Evolutionary conservation across 2,888 invertebrate species (phyloP).

Genomic region (Thereva nobilitata): DNA sequence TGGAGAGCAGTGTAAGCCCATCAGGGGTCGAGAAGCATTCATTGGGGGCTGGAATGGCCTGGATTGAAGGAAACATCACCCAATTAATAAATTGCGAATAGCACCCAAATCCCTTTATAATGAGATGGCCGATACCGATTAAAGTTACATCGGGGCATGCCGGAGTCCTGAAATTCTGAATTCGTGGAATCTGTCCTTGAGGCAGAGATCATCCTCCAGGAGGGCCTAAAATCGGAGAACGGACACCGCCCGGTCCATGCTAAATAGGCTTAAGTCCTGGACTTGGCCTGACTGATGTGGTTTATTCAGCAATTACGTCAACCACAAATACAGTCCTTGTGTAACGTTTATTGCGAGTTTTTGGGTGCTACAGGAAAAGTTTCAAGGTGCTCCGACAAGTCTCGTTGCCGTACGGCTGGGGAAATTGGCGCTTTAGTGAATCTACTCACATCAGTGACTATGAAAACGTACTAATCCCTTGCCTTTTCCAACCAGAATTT

Average conservation of each 20-base stretch:
- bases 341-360: too few species aligned
- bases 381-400: slow-evolving; percentile 5
- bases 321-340: too few species aligned
- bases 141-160: slow-evolving; percentile 10
- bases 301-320: too few species aligned
- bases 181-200: too few species aligned
- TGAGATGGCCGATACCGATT: slow-evolving; percentile 8
- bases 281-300: too few species aligned
- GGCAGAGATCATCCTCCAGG: too few species aligned
- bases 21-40: too few species aligned
- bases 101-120: slow-evolving; percentile 6
- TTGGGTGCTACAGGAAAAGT: slow-evolving; percentile 1
- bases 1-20: too few species aligned
- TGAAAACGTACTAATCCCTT: slow-evolving; percentile 17
- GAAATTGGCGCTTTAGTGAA: slow-evolving; percentile 3
- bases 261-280: too few species aligned
- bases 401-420: slow-evolving; percentile 7
- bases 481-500: slow-evolving; percentile 8
- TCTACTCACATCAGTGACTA: slow-evolving; percentile 17
- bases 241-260: too few species aligned
- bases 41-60: neutral
- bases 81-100: slow-evolving; percentile 7
- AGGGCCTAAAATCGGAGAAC: too few species aligned
- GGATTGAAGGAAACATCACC: neutral
- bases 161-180: too few species aligned